Base-by-base conservation (phyloP, 2,797 vertebrate species). In the Anguilla marmorata region DNA sequence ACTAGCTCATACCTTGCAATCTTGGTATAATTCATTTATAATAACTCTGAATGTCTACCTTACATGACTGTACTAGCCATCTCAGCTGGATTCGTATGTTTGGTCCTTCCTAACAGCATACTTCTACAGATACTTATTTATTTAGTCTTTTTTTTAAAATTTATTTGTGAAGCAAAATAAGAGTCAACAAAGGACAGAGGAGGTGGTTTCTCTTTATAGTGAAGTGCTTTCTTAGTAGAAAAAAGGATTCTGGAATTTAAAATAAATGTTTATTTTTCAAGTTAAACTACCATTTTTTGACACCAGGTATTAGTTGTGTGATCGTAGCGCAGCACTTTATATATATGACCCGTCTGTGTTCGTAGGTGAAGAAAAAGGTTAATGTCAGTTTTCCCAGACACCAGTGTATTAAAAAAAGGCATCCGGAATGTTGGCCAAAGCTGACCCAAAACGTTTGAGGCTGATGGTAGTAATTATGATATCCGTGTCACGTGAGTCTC, bases 381-480 rank as follows among this genome's bases (percentile, higher is more conserved):
- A 82, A 82, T 56, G 54, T 56, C n/a, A 85, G 5, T 19, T 85
- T 19, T 85, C 84, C 54, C 52, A 60, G 84, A 60, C 84, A 58
- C 24, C 12, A 19, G 48, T 56, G 0, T 21, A 27, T 84, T 19
- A 37, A 27, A 54, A 56, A 60, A 58, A 16, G 82, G 84, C 52
- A 56, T 33, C 52, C 14, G 14, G 52, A 60, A 56, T 82, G 41
- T 82, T 24, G 45, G 79, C 45, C 45, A 82, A 48, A 82, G 41
- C 45, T 82, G 79, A 82, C 79, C 79, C 45, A 60, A 37, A 58
- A 24, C 1, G 19, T 56, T 9, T 9, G 30, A 19, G 27, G 84
- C 30, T 30, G 7, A n/a, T 86, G 85, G 85, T 72, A 37, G 21
- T 86, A 69, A 86, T 86, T 86, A 86, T 19, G 45, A 69, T 30